Evolutionary conservation across 2,888 invertebrate genomes (phyloP), one percentile per base, ranked within the genome.

Genomic region (Sialis fuliginosa): DNA sequence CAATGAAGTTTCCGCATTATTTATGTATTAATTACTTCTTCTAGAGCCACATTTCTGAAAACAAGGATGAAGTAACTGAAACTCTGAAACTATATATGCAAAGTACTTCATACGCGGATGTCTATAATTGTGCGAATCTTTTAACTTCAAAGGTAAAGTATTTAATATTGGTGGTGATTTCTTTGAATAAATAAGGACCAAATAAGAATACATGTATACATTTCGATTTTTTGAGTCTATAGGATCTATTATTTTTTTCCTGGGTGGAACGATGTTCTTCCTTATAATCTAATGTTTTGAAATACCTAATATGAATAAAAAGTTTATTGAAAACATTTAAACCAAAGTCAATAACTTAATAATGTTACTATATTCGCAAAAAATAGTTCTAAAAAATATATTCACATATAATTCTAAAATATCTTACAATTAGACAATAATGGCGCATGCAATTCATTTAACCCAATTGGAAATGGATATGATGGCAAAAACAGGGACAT

Each of bases 11-110:
- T n/a, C n/a, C n/a, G n/a, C n/a, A n/a, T n/a, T n/a, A n/a, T n/a
- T n/a, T n/a, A n/a, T n/a, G n/a, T n/a, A n/a, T n/a, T n/a, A 10
- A 6, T 43, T 12, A 22, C 31, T 33, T 50, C 48, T 69, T 73
- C 50, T 65, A 91, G 85, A 87, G 81, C 46, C 92, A 93, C 59
- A 75, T 92, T 48, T 84, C 86, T 13, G 92, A 93, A 65, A 89
- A 82, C 58, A 50, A 65, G 13, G 68, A 74, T 5, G 92, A 93
- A 70, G 68, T 87, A 45, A 64, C 74, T 50, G 67, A 71, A 57
- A 83, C 88, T 0, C 63, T 72, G 49, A 56, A 72, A 41, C 57
- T 69, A 1, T 79, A 72, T 56, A 75, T 75, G 2, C 60, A 67
- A 1, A 67, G 67, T 48, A 64, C 68, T 40, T 71, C 69, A 32